Evolutionary conservation across 1,140 invertebrate genomes (phyloP).

Genomic region (Cyclina sinensis): DNA sequence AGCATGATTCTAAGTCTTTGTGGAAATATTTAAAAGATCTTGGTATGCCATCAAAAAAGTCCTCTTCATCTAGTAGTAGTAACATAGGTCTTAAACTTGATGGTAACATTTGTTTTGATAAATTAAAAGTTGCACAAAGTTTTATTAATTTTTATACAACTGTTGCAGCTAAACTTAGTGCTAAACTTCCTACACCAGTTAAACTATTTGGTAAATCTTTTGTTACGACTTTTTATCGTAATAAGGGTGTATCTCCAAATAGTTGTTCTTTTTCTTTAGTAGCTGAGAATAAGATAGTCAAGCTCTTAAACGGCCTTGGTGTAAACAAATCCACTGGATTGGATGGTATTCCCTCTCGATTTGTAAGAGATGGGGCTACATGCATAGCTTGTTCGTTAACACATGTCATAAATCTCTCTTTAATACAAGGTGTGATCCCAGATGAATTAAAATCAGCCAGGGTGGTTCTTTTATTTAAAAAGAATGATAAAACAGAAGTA

Average conservation of each 20-base stretch:
- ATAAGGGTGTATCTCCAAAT: background rate
- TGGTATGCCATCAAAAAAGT: conserved; percentile 52
- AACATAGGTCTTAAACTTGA: conserved; percentile 43
- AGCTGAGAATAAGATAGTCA: conserved; percentile 33
- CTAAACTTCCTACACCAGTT: background rate
- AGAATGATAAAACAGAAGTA: background rate
- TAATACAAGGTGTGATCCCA: conserved; percentile 35
- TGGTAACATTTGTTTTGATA: conserved; percentile 47
- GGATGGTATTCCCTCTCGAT: conserved; percentile 30
- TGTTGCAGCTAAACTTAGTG: conserved; percentile 25
- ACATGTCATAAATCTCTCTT: conserved; percentile 45
- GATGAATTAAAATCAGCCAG: conserved; percentile 25
- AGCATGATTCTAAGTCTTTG: conserved; percentile 23
- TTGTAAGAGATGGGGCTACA: conserved; percentile 25
- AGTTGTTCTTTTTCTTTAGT: conserved; percentile 40
- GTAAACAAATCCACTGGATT: conserved; percentile 34
- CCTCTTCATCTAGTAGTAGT: background rate
- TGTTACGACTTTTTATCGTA: background rate
- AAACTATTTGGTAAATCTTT: background rate
- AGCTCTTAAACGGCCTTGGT: background rate
- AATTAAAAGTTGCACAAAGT: background rate
- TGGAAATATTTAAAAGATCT: conserved; percentile 41
- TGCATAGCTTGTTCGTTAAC: conserved; percentile 1
- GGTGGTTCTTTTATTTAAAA: background rate
- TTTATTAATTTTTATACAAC: conserved; percentile 39